A percentile compares a stretch with the other conserved stretches of the same genome.
These are phyloP conservation scores for Pammene fasciana DNA, from an alignment of 2,888 invertebrate genomes.

Conservation along the genomic window DNA sequence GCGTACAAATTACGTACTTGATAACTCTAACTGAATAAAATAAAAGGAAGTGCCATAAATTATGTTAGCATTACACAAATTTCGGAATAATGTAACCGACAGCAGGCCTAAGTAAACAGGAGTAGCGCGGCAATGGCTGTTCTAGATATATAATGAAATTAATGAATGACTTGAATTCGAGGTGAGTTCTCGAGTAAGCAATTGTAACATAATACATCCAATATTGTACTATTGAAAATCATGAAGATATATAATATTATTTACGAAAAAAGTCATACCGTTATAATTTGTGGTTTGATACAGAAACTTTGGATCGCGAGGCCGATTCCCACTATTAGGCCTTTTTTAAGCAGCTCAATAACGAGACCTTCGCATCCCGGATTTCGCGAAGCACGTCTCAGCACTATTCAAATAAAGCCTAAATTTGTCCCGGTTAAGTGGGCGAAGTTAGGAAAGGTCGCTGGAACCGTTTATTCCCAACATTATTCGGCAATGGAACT, in stretches of 20 bases:
- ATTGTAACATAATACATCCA: background rate
- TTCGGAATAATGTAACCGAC: slow-evolving; percentile 68
- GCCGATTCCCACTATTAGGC: background rate
- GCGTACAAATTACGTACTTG: no score
- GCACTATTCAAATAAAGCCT: slow-evolving; percentile 43
- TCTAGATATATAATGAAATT: no score
- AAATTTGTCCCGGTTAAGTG: slow-evolving; percentile 44
- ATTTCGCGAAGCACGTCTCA: slow-evolving; percentile 34
- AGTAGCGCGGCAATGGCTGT: slow-evolving; percentile 11
- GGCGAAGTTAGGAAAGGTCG: slow-evolving; percentile 47
- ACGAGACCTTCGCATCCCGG: slow-evolving; percentile 27
- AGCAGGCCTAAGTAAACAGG: slow-evolving; percentile 64
- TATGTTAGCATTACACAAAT: slow-evolving; percentile 61
- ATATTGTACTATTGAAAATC: no score
- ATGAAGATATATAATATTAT: no score
- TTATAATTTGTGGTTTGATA: background rate
- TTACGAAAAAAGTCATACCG: no score
- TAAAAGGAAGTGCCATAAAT: slow-evolving; percentile 57
- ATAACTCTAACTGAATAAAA: no score
- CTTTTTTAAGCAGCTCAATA: slow-evolving; percentile 21
- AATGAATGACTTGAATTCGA: background rate
- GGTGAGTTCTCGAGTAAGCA: background rate
- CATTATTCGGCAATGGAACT: slow-evolving; percentile 51
- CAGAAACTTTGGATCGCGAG: background rate
- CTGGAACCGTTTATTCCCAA: slow-evolving; percentile 49